These are phyloP conservation scores for Solenopsis invicta DNA, from an alignment of 1,140 invertebrate species.

Conservation along the genomic window DNA sequence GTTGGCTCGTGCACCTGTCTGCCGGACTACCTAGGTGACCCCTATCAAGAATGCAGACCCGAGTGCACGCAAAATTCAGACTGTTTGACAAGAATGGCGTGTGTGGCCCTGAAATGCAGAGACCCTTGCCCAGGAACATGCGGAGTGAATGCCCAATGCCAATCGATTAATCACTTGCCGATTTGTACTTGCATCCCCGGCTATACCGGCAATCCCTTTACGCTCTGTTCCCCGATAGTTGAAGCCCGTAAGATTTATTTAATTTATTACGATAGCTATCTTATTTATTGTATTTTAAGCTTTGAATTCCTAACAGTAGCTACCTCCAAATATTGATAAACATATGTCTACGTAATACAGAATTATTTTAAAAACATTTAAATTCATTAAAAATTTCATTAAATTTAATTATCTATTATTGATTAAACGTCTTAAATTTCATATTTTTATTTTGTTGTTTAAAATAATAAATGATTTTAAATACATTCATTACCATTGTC, in stretches of 20 bases:
- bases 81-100: conserved; percentile 89
- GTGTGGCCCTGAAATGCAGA: conserved; percentile 89
- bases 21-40: conserved; percentile 91
- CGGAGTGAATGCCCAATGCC: conserved; percentile 90
- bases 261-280: conserved; percentile 1
- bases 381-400: conserved; percentile 1
- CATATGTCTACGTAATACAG: not conserved
- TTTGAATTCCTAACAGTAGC: conserved; percentile 57
- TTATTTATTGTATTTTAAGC: conserved; percentile 50
- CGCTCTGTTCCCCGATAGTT: conserved; percentile 73
- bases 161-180: conserved; percentile 89
- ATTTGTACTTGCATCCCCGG: conserved; percentile 89
- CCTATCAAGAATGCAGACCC: conserved; percentile 91
- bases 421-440: not conserved
- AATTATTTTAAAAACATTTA: conserved; percentile 13
- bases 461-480: conserved; percentile 4
- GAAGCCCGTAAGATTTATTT: conserved; percentile 82
- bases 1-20: conserved; percentile 89
- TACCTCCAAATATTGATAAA: not conserved
- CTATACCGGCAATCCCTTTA: conserved; percentile 89
- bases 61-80: conserved; percentile 91
- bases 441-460: not conserved
- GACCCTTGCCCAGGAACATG: conserved; percentile 90
- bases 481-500: not conserved
- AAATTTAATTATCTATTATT: conserved; percentile 8